Evolutionary conservation across 1,140 invertebrate species (phyloP).

Genomic region (Drosophila pallidifrons): DNA sequence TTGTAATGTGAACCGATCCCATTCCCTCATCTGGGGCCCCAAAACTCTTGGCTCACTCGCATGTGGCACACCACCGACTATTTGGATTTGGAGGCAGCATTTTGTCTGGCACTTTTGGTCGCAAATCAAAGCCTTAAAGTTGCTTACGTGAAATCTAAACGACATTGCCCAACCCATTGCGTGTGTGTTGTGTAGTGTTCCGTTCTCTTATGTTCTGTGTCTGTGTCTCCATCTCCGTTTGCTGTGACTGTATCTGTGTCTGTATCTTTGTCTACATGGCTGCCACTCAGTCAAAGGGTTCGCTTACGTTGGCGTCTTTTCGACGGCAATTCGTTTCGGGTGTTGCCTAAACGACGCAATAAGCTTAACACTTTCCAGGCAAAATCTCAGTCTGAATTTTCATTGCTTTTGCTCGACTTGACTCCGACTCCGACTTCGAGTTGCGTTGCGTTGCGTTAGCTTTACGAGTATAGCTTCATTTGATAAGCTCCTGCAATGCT

Average conservation of each 20-base stretch:
- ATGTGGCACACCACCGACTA: constrained; percentile 59
- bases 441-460: neutral
- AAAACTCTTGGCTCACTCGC: constrained; percentile 35
- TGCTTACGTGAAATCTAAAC: constrained; percentile 68
- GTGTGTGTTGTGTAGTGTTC: constrained; percentile 3
- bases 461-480: constrained; percentile 48
- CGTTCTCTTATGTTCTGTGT: neutral
- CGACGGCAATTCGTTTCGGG: constrained; percentile 70
- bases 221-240: neutral
- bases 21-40: neutral
- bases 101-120: constrained; percentile 33
- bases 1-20: constrained; percentile 27
- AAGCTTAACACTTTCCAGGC: constrained; percentile 72
- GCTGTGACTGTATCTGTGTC: neutral
- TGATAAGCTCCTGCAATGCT: constrained; percentile 64
- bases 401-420: constrained; percentile 79
- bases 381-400: constrained; percentile 56
- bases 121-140: constrained; percentile 77
- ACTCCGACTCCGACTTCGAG: constrained; percentile 50
- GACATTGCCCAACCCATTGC: constrained; percentile 9
- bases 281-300: constrained; percentile 69
- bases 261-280: constrained; percentile 25
- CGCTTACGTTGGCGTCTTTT: constrained; percentile 57
- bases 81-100: constrained; percentile 18
- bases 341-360: constrained; percentile 80